A percentile compares a stretch with the other conserved stretches of the same genome.
Conservation (phyloP, 2,797 vertebrate species). For the Gallinago nigripennis region DNA sequence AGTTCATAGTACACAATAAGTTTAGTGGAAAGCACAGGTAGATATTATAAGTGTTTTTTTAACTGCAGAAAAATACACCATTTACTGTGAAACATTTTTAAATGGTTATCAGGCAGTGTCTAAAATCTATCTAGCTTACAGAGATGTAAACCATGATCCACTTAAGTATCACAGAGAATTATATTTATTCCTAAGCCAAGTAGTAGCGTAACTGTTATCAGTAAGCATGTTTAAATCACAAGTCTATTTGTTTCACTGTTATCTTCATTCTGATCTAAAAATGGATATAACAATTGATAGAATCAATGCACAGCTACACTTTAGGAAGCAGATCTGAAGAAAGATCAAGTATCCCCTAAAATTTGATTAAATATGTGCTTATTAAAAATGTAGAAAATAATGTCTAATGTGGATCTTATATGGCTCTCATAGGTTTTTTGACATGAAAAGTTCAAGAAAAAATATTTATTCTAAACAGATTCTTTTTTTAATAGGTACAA, state of each 20-base stretch:
- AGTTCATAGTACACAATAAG: background rate
- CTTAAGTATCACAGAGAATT: background rate
- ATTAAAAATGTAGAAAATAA: background rate
- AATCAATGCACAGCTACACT: background rate
- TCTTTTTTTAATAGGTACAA: background rate
- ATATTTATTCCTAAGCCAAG: background rate
- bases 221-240: background rate
- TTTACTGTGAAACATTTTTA: background rate
- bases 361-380: background rate
- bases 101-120: background rate
- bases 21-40: background rate
- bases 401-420: background rate
- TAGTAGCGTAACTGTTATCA: background rate
- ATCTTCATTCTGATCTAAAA: background rate
- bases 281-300: background rate
- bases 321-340: background rate
- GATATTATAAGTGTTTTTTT: background rate
- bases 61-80: background rate
- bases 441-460: background rate
- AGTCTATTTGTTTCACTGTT: background rate
- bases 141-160: background rate
- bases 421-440: background rate
- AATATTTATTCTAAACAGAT: background rate
- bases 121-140: background rate
- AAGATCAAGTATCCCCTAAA: background rate